phyloP scores from a whole-genome alignment of 2,113 vertebrate species.

The Epinephelus moara region DNA sequence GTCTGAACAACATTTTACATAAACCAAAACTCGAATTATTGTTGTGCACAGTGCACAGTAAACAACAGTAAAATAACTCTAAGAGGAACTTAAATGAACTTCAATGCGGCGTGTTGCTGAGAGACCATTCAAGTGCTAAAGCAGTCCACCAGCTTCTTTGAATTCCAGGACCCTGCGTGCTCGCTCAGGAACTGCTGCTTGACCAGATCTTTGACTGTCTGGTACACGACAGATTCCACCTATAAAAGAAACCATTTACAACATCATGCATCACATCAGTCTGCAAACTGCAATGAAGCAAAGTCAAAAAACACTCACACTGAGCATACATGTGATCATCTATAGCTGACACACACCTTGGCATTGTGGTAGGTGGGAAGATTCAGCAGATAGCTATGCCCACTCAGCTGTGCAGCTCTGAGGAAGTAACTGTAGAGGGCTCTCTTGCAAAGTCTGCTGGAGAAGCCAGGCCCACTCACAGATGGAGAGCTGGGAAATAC shows the following conservation, averaged over 20 bases:
- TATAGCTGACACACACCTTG: conserved; percentile 72
- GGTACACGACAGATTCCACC: conserved; percentile 65
- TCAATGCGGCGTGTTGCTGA: not conserved
- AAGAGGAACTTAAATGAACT: conserved; percentile 27
- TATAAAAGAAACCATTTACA: conserved; percentile 27
- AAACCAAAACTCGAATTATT: conserved; percentile 34
- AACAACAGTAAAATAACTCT: conserved; percentile 38
- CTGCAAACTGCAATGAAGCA: not conserved
- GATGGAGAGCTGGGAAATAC: conserved; percentile 79
- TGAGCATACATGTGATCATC: not conserved
- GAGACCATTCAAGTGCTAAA: conserved; percentile 51
- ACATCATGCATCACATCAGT: not conserved
- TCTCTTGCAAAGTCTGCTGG: conserved; percentile 85
- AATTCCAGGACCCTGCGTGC: conserved; percentile 64
- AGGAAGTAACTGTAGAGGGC: conserved; percentile 81
- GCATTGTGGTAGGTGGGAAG: conserved; percentile 76
- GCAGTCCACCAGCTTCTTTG: conserved; percentile 75
- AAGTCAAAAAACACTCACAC: not conserved
- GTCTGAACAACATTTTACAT: conserved; percentile 35
- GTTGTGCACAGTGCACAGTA: not conserved
- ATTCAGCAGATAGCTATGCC: conserved; percentile 68
- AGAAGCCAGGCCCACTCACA: conserved; percentile 74
- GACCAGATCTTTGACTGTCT: conserved; percentile 69
- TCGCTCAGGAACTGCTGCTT: conserved; percentile 53
- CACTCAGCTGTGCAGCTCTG: conserved; percentile 63